Conservation (phyloP, 1,140 invertebrate genomes). For the Musca vetustissima region DNA sequence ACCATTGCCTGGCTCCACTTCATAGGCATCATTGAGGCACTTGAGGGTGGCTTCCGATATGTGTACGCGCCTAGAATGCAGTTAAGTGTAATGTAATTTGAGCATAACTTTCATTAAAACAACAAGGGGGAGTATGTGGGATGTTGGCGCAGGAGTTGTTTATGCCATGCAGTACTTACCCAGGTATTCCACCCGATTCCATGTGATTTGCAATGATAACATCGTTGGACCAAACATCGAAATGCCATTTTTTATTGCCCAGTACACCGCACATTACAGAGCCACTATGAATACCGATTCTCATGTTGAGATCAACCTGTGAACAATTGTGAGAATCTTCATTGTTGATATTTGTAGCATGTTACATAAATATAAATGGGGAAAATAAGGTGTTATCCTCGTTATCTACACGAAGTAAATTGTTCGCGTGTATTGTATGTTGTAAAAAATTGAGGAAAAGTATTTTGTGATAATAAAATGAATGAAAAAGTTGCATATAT, state of each 20-base stretch:
- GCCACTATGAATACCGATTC: conserved; percentile 94
- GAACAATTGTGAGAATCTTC: conserved; percentile 32
- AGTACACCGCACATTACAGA: conserved; percentile 92
- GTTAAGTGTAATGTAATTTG: neutral
- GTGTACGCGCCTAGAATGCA: conserved; percentile 76
- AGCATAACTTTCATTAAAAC: no score
- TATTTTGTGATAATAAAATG: no score
- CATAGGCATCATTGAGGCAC: conserved; percentile 84
- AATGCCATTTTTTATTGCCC: conserved; percentile 93
- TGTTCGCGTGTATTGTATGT: no score
- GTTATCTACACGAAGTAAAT: no score
- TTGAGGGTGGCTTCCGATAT: conserved; percentile 85
- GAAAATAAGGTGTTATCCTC: no score
- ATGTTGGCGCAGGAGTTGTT: neutral
- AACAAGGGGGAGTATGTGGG: neutral
- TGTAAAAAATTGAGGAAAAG: no score
- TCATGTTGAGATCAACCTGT: conserved; percentile 90
- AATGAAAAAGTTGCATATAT: no score
- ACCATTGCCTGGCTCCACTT: conserved; percentile 90
- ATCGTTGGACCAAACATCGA: conserved; percentile 98
- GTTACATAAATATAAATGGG: no score
- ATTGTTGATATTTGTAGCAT: no score
- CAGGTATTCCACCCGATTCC: conserved; percentile 92
- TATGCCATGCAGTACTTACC: conserved; percentile 71
- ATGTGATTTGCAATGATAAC: conserved; percentile 97